Evolutionary conservation across 2,113 vertebrate species (phyloP).

Genomic region (Callorhinus ursinus): DNA sequence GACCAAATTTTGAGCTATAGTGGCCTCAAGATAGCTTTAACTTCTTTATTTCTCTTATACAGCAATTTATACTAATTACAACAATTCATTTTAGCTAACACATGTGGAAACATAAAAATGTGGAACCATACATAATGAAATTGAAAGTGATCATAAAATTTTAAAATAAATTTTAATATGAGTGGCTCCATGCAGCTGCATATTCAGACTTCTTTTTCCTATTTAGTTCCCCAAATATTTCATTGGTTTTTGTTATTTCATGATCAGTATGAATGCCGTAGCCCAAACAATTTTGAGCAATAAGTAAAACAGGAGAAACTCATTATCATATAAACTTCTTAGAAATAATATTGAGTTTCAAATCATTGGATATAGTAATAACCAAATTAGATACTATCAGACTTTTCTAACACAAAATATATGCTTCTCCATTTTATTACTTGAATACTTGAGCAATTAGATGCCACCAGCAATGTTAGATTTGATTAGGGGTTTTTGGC

Average conservation of each 20-base stretch:
- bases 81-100: conserved; percentile 70
- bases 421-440: conserved; percentile 24
- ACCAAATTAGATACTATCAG: not conserved
- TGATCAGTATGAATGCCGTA: conserved; percentile 37
- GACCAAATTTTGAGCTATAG: conserved; percentile 68
- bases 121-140: conserved; percentile 67
- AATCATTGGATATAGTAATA: not conserved
- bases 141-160: conserved; percentile 70
- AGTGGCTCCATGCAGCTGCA: conserved; percentile 46
- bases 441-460: conserved; percentile 30
- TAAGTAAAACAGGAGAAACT: conserved; percentile 48
- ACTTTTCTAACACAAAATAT: conserved; percentile 19
- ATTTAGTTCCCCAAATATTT: conserved; percentile 37
- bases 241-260: conserved; percentile 22
- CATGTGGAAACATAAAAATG: conserved; percentile 75
- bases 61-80: conserved; percentile 75
- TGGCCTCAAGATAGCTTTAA: conserved; percentile 75
- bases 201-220: conserved; percentile 27
- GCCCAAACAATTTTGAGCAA: conserved; percentile 38
- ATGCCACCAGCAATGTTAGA: not conserved
- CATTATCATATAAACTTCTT: conserved; percentile 50
- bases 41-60: conserved; percentile 71
- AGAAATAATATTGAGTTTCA: conserved; percentile 18
- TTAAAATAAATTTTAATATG: conserved; percentile 72
- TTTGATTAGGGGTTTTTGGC: conserved; percentile 43